A percentile compares a stretch with the other conserved stretches of the same genome.
phyloP scores from a whole-genome alignment of 1,140 invertebrate genomes.

The Dolichoris vasculosae region DNA sequence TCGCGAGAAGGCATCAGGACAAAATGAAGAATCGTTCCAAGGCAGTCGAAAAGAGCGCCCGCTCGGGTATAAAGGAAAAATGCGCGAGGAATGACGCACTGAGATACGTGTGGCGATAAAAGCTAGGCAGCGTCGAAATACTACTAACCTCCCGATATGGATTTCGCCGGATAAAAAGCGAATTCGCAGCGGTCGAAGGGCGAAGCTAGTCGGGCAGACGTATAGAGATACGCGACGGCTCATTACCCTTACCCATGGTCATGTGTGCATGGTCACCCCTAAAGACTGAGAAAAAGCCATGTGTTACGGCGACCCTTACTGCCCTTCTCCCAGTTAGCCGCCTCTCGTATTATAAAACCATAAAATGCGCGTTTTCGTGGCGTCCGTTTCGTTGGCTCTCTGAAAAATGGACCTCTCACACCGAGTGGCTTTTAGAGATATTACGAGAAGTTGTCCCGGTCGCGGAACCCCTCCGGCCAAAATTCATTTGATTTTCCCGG shows the following conservation, averaged over 20 bases:
- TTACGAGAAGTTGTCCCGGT: neutral
- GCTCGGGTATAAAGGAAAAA: neutral
- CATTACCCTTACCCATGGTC: constrained; percentile 63
- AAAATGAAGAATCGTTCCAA: constrained; percentile 45
- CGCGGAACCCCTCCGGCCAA: neutral
- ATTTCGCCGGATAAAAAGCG: constrained; percentile 64
- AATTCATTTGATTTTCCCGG: constrained; percentile 41
- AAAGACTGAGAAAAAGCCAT: constrained; percentile 56
- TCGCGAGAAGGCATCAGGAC: constrained; percentile 5
- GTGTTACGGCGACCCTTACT: constrained; percentile 52
- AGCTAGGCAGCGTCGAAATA: constrained; percentile 35
- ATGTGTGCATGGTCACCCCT: constrained; percentile 43
- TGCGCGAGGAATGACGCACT: constrained; percentile 59
- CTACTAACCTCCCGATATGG: constrained; percentile 59
- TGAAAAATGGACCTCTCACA: constrained; percentile 50
- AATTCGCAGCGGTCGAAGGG: constrained; percentile 29
- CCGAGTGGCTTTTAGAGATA: constrained; percentile 54
- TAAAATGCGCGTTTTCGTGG: constrained; percentile 60
- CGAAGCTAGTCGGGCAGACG: neutral
- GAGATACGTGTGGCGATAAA: constrained; percentile 50
- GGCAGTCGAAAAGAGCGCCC: neutral
- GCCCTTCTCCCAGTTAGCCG: constrained; percentile 60
- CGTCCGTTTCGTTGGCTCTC: constrained; percentile 37
- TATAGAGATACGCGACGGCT: constrained; percentile 62
- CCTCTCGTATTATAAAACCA: constrained; percentile 70